Conservation (phyloP, 2,797 vertebrate species). For the Anabas testudineus region DNA sequence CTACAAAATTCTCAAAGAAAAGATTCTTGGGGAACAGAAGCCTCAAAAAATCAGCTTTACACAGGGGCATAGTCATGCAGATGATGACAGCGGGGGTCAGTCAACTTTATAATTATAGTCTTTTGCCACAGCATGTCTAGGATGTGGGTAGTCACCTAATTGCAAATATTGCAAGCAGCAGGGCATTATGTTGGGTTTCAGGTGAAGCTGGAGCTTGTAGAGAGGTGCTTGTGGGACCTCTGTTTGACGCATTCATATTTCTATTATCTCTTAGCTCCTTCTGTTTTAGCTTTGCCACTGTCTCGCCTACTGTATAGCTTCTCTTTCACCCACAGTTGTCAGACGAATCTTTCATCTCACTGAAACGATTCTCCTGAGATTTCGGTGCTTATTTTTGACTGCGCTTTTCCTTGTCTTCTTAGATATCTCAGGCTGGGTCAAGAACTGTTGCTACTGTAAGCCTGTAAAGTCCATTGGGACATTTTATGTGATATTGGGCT, state of each 20-base stretch:
- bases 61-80: neutral
- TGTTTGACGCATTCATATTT: neutral
- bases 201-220: neutral
- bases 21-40: neutral
- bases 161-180: neutral
- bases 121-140: conserved; percentile 14
- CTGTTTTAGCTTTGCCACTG: conserved; percentile 3
- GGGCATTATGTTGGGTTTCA: neutral
- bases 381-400: conserved; percentile 28
- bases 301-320: conserved; percentile 5
- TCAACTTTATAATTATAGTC: conserved; percentile 14
- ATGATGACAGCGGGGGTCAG: conserved; percentile 19
- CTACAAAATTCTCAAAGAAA: neutral
- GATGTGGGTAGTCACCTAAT: conserved; percentile 6
- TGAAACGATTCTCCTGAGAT: conserved; percentile 28
- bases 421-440: conserved; percentile 29
- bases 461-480: conserved; percentile 56
- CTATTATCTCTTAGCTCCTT: conserved; percentile 7
- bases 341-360: conserved; percentile 28
- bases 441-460: conserved; percentile 49
- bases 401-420: conserved; percentile 39
- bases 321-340: conserved; percentile 18
- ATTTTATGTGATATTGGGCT: conserved; percentile 59
- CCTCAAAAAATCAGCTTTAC: conserved; percentile 4
- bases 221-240: neutral